Evolutionary conservation across 2,888 invertebrate genomes (phyloP).

Genomic region (Aphelenchoides bicaudatus): DNA sequence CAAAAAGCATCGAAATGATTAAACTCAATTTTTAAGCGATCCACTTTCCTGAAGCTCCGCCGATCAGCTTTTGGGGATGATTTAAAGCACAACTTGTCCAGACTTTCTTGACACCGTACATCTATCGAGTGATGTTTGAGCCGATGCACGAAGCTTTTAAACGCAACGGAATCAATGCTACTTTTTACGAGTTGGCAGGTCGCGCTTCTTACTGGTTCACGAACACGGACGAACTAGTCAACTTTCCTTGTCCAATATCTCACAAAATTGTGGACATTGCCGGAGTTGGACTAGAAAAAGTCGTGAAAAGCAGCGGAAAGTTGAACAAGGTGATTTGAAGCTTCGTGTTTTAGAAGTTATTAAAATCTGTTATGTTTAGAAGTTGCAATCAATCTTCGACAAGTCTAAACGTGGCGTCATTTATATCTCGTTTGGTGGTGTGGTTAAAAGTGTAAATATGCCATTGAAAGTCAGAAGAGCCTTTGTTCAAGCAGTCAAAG

Average conservation of each 20-base stretch:
- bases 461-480: neutral
- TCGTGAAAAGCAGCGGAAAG: neutral
- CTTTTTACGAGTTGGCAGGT: slow-evolving; percentile 8
- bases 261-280: slow-evolving; percentile 22
- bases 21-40: neutral
- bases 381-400: slow-evolving; percentile 16
- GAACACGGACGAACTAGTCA: slow-evolving; percentile 22
- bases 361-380: neutral
- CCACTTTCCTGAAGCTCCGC: neutral
- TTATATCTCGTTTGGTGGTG: slow-evolving; percentile 38
- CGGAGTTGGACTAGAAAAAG: slow-evolving; percentile 16
- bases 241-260: slow-evolving; percentile 20
- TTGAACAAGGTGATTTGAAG: neutral
- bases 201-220: slow-evolving; percentile 20
- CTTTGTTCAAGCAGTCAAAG: slow-evolving; percentile 20
- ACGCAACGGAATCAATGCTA: neutral
- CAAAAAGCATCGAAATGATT: neutral
- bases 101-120: neutral
- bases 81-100: neutral
- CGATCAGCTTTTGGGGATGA: neutral
- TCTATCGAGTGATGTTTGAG: neutral
- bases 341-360: neutral
- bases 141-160: slow-evolving; percentile 6
- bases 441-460: neutral
- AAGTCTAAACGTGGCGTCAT: slow-evolving; percentile 25